These are phyloP conservation scores for Rhinophrynus dorsalis DNA, from an alignment of 2,797 vertebrate species.

Conservation along the genomic window DNA sequence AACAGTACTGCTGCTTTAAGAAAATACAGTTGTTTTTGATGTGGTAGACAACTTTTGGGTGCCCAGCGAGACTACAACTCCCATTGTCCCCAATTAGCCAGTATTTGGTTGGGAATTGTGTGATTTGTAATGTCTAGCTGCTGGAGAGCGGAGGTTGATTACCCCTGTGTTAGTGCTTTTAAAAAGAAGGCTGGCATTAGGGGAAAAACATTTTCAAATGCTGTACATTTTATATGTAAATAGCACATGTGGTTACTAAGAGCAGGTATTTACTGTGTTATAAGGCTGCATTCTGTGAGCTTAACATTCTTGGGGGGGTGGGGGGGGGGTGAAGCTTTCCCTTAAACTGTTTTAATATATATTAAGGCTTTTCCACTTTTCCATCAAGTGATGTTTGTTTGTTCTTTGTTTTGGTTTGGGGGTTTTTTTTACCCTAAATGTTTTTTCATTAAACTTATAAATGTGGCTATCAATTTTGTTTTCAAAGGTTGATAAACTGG, in stretches of 20 bases:
- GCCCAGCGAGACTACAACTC: too few species aligned
- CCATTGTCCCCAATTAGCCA: too few species aligned
- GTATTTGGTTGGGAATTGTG: too few species aligned
- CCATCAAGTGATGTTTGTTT: slow-evolving; percentile 54
- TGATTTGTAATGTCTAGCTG: too few species aligned
- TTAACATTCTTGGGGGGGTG: neutral
- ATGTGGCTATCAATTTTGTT: slow-evolving; percentile 40
- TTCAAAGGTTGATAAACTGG: slow-evolving; percentile 94
- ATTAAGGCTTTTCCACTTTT: slow-evolving; percentile 83
- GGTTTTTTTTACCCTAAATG: slow-evolving; percentile 1
- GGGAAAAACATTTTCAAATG: slow-evolving; percentile 4
- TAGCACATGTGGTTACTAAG: neutral
- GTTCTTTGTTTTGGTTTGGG: neutral
- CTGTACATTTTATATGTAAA: neutral
- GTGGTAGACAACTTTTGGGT: too few species aligned
- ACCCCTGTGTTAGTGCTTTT: neutral
- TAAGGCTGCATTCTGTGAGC: neutral
- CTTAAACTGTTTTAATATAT: slow-evolving; percentile 62
- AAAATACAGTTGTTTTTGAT: too few species aligned
- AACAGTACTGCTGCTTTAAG: too few species aligned
- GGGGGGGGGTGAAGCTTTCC: too few species aligned
- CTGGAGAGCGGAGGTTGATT: neutral
- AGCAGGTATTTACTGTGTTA: neutral
- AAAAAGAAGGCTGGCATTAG: neutral
- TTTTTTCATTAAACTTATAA: slow-evolving; percentile 40